phyloP scores from a whole-genome alignment of 30 jellyfish, hydroid and myxozoan species.

The Hydractinia echinata region DNA sequence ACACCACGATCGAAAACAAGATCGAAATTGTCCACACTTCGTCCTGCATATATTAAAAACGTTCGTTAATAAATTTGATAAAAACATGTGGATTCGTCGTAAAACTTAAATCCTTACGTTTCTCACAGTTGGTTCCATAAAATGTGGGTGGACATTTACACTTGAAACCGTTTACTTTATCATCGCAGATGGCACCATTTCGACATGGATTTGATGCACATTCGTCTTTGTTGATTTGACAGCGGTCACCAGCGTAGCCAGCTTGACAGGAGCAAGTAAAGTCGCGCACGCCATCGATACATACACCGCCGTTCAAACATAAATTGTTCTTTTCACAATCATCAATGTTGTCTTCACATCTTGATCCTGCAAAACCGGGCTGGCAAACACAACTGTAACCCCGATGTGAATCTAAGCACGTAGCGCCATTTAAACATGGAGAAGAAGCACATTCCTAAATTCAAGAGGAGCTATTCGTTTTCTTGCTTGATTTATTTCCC shows the following conservation, averaged over 20 bases:
- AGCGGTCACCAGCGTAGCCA: constrained; percentile 53
- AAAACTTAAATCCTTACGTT: constrained; percentile 28
- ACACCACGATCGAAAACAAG: constrained; percentile 75
- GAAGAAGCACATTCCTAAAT: constrained; percentile 86
- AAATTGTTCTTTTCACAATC: constrained; percentile 62
- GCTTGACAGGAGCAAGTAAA: constrained; percentile 71
- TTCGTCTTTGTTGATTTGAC: constrained; percentile 76
- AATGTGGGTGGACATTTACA: constrained; percentile 87
- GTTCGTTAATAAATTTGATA: not conserved
- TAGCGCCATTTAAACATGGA: constrained; percentile 77
- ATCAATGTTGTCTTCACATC: constrained; percentile 72
- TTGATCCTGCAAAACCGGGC: constrained; percentile 71
- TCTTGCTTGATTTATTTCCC: too few relatives aligned
- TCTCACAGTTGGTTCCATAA: constrained; percentile 67
- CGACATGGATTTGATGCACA: constrained; percentile 95
- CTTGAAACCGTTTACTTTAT: constrained; percentile 63
- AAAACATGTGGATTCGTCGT: not conserved
- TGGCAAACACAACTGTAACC: constrained; percentile 83
- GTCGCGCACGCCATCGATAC: constrained; percentile 79
- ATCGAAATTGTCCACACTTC: constrained; percentile 60
- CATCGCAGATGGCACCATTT: constrained; percentile 84
- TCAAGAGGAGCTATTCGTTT: not conserved
- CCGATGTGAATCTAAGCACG: constrained; percentile 77
- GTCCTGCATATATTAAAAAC: constrained; percentile 34
- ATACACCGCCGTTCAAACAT: constrained; percentile 80